Evolutionary conservation across 2,797 vertebrate genomes (phyloP).

Genomic region (Microchirus variegatus): DNA sequence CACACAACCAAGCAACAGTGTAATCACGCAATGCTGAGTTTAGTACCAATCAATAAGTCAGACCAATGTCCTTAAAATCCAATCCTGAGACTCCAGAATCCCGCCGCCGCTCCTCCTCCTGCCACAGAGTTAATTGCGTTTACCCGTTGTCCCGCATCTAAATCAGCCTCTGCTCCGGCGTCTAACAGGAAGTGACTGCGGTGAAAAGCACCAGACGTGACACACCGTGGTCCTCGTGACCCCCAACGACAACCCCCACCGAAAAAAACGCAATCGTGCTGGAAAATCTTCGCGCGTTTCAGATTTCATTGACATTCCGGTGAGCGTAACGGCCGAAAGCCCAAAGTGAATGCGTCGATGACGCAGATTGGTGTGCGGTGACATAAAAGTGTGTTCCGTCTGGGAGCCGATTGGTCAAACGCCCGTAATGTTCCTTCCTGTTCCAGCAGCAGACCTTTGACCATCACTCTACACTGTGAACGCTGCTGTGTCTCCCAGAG

Average conservation of each 20-base stretch:
- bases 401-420: slow-evolving; percentile 74
- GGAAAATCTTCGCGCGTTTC: slow-evolving; percentile 48
- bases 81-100: slow-evolving; percentile 39
- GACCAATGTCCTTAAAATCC: slow-evolving; percentile 50
- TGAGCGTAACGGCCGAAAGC: slow-evolving; percentile 60
- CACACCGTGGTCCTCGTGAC: slow-evolving; percentile 28
- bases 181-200: slow-evolving; percentile 19
- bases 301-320: slow-evolving; percentile 53
- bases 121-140: slow-evolving; percentile 53
- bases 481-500: slow-evolving; percentile 56
- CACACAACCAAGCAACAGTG: slow-evolving; percentile 12
- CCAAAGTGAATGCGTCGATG: slow-evolving; percentile 73
- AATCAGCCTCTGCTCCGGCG: not conserved
- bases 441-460: slow-evolving; percentile 65
- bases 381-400: slow-evolving; percentile 79
- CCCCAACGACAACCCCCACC: too few species aligned
- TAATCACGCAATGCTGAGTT: slow-evolving; percentile 52
- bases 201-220: not conserved
- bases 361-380: slow-evolving; percentile 72
- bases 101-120: slow-evolving; percentile 37
- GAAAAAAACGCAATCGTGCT: slow-evolving; percentile 60
- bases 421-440: slow-evolving; percentile 77
- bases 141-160: slow-evolving; percentile 44
- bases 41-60: slow-evolving; percentile 60
- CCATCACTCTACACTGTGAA: slow-evolving; percentile 74